A percentile compares a stretch with the other conserved stretches of the same genome.
These are phyloP conservation scores for Palythoa heliodiscus DNA, from an alignment of 92 coral and sea anemone genomes.

Conservation along the genomic window DNA sequence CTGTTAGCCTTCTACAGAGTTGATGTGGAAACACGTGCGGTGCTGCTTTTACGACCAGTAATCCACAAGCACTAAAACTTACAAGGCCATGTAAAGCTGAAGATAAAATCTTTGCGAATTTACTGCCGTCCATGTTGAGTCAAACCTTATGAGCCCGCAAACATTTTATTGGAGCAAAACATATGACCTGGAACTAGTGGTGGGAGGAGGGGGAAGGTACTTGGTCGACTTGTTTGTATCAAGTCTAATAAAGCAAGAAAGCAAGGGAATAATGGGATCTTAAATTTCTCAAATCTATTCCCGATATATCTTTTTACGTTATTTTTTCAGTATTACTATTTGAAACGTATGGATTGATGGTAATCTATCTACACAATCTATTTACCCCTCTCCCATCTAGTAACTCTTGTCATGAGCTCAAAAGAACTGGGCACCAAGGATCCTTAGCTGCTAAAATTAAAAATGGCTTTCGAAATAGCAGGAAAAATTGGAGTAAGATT, in stretches of 20 bases:
- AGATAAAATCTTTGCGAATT: slow-evolving; percentile 5
- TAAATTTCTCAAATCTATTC: no score
- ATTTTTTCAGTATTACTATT: neutral
- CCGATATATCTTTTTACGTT: neutral
- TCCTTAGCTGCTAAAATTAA: neutral
- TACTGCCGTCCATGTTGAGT: slow-evolving; percentile 4
- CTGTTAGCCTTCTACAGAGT: slow-evolving; percentile 58
- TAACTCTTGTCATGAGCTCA: neutral
- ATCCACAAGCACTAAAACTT: slow-evolving; percentile 66
- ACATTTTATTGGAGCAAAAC: neutral
- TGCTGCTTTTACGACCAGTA: slow-evolving; percentile 63
- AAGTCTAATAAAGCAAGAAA: no score
- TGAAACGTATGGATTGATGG: neutral
- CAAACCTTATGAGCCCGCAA: slow-evolving; percentile 16
- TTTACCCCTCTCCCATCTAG: neutral
- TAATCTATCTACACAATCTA: neutral
- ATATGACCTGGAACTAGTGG: no score
- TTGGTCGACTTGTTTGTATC: no score
- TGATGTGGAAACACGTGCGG: slow-evolving; percentile 77
- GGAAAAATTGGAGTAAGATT: slow-evolving; percentile 70
- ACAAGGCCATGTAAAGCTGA: slow-evolving; percentile 44
- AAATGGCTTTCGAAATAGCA: slow-evolving; percentile 71
- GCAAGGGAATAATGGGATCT: no score
- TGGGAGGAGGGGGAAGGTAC: neutral
- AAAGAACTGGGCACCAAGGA: slow-evolving; percentile 19